Conservation (phyloP, 2,797 vertebrate genomes). For the Sebastiscus tertius region DNA sequence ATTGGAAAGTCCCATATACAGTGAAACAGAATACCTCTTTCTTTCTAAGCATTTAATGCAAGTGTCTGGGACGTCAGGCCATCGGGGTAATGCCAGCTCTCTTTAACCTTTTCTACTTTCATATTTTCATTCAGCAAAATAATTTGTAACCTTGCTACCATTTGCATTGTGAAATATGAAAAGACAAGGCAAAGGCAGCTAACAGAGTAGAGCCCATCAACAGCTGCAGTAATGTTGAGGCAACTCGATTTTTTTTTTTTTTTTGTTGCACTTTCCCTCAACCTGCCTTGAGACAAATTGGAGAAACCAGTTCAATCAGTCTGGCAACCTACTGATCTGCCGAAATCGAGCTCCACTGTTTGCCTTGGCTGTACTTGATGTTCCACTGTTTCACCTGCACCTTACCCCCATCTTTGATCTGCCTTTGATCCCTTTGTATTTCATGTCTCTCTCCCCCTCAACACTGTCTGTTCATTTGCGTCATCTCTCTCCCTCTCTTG, state of each 20-base stretch:
- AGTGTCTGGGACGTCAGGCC: no score
- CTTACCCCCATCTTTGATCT: conserved; percentile 41
- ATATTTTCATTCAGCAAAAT: neutral
- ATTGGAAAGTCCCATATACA: no score
- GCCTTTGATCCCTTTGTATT: conserved; percentile 53
- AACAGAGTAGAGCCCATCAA: neutral
- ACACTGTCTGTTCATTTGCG: conserved; percentile 43
- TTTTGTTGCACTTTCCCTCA: neutral
- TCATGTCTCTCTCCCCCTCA: conserved; percentile 17
- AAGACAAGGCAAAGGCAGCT: neutral
- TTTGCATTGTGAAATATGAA: neutral
- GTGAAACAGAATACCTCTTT: no score
- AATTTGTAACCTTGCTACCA: neutral
- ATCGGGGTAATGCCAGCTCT: no score
- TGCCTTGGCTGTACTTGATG: neutral
- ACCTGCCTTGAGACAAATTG: conserved; percentile 3
- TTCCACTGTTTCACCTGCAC: conserved; percentile 21
- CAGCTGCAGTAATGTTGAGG: neutral
- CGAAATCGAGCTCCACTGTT: neutral
- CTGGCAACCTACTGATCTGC: conserved; percentile 3
- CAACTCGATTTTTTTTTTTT: neutral
- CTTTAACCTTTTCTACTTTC: accelerated
- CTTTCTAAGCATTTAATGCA: no score
- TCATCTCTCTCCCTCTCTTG: conserved; percentile 39
- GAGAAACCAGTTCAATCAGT: conserved; percentile 20